Percentiles rank a stretch among this genome's conserved stretches.
These are phyloP conservation scores for Oreohelix idahoensis DNA, from an alignment of 1,140 invertebrate genomes.

Conservation along the genomic window DNA sequence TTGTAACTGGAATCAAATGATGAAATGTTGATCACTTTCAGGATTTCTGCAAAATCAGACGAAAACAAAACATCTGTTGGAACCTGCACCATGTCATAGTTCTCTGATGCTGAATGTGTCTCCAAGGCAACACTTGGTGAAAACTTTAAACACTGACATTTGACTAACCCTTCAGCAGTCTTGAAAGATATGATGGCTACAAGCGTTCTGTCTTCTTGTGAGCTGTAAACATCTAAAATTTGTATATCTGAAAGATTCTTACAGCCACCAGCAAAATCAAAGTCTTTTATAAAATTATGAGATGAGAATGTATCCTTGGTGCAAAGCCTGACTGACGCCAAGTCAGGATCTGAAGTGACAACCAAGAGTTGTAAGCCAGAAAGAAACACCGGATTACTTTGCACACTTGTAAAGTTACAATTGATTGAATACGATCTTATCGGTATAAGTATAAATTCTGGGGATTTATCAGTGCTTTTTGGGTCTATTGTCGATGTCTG, in stretches of 20 bases:
- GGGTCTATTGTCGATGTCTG: neutral
- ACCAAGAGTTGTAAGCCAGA: neutral
- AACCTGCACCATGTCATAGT: neutral
- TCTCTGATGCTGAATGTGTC: neutral
- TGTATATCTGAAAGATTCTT: neutral
- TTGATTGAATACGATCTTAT: neutral
- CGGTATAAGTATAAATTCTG: neutral
- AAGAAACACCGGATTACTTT: neutral
- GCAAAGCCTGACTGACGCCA: neutral
- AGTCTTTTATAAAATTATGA: neutral
- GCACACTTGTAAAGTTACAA: neutral
- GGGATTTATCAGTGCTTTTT: neutral
- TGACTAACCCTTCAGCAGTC: neutral
- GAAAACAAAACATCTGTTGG: neutral
- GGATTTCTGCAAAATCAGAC: neutral
- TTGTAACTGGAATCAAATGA: neutral
- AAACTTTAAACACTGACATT: conserved; percentile 1
- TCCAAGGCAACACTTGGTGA: neutral
- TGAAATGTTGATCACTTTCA: neutral
- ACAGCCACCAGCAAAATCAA: neutral
- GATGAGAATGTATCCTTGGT: neutral
- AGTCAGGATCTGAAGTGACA: neutral
- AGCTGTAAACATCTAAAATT: neutral
- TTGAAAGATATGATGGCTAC: neutral
- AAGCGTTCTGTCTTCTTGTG: neutral